These are phyloP conservation scores for Aricia agestis DNA, from an alignment of 1,140 invertebrate genomes.

Conservation along the genomic window DNA sequence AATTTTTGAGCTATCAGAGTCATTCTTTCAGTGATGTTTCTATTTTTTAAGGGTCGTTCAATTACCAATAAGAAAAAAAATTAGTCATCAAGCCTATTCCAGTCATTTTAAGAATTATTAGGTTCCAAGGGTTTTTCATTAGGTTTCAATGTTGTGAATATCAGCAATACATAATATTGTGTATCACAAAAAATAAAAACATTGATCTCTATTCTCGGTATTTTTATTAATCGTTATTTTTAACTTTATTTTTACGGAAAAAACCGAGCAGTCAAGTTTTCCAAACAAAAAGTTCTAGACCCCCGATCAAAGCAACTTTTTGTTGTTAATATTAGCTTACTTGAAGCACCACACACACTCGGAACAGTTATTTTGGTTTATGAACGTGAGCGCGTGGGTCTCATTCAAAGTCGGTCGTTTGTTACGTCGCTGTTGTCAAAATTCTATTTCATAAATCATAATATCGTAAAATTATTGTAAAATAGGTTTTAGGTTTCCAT, in stretches of 20 bases:
- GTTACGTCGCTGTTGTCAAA: background rate
- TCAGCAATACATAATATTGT: no score
- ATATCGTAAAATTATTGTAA: background rate
- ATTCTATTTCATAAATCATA: background rate
- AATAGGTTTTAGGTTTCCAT: background rate
- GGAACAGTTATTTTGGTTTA: background rate
- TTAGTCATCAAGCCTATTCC: no score
- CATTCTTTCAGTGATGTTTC: no score
- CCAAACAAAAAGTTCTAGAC: background rate
- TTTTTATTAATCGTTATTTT: background rate
- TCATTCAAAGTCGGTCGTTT: background rate
- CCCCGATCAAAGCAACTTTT: background rate
- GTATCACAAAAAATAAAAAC: no score
- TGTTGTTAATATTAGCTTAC: background rate
- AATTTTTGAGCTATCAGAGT: no score
- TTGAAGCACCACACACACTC: background rate
- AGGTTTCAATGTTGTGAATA: no score
- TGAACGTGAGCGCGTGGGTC: constrained; percentile 26
- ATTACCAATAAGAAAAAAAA: no score
- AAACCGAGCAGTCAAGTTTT: background rate
- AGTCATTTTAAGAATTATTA: no score
- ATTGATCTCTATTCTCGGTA: no score
- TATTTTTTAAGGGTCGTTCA: no score
- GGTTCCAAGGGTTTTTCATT: no score
- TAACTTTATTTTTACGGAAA: background rate